These are phyloP conservation scores for Sula dactylatra DNA, from an alignment of 2,113 vertebrate genomes.

Conservation along the genomic window DNA sequence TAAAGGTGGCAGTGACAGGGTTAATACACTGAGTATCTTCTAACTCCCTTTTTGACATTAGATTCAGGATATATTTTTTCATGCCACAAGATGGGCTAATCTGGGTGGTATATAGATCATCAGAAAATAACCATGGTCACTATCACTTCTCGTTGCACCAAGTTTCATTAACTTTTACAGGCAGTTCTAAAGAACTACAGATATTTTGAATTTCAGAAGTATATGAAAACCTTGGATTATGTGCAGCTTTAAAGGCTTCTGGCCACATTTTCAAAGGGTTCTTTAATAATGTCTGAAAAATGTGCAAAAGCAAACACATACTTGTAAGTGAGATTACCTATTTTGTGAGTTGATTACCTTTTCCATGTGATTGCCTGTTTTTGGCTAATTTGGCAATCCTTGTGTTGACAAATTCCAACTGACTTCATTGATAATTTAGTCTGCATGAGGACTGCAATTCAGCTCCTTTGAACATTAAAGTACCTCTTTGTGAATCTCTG, in stretches of 20 bases:
- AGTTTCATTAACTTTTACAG: not conserved
- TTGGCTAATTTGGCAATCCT: conserved; percentile 38
- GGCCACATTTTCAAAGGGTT: not conserved
- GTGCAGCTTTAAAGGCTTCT: not conserved
- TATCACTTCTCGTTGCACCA: not conserved
- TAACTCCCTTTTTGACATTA: not conserved
- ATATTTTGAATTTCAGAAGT: conserved; percentile 1
- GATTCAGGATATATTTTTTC: not conserved
- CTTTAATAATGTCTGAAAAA: not conserved
- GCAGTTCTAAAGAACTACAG: not conserved
- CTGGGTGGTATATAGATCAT: not conserved
- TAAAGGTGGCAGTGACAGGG: not conserved
- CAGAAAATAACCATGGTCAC: not conserved
- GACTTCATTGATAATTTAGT: conserved; percentile 3
- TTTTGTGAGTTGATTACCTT: conserved; percentile 42
- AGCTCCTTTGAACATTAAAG: conserved; percentile 4
- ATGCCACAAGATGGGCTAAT: not conserved
- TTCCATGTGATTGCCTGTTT: not conserved
- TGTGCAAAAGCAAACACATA: not conserved
- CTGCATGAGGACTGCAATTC: not conserved
- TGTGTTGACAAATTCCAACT: not conserved
- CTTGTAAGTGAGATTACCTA: conserved; percentile 9
- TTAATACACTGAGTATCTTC: not conserved
- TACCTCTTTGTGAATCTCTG: not conserved
- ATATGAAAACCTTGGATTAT: not conserved